Base-by-base conservation (phyloP, 2,888 invertebrate species). In the Monoplex corrugatus region DNA sequence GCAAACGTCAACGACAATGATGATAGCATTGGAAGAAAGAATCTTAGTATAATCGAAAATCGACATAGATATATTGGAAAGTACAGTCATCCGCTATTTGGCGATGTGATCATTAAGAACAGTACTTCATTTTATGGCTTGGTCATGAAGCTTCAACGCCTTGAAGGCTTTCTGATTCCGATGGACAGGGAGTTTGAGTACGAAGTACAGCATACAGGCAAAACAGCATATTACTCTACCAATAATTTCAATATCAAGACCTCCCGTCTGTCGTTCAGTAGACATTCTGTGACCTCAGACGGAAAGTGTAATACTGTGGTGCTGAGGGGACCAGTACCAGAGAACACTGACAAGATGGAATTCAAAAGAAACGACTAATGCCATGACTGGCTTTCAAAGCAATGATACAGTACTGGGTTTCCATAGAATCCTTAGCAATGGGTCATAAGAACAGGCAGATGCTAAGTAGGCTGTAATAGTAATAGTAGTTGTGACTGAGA, bases 171-270 rank as follows among this genome's bases (percentile, higher is more conserved):
- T 43, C 35, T 86, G 28, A 63, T 86, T 2, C 86, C 86, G 1
- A 3, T 28, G 23, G n/a, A n/a, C n/a, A 68, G 23, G 32, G 68
- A 68, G 40, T 32, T 23, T 16, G 40, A 40, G 8, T 86, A 68
- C n/a, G 28, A 43, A 40, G 86, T 86, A 68, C 68, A 16, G 63
- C 68, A 68, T 43, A 68, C 86, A 0, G 86, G 68, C 10, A 40
- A 38, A n/a, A 86, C 86, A n/a, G 86, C 6, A n/a, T 86, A 68
- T 35, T 86, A 86, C 43, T 86, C 86, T n/a, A 16, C 1, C 19
- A 35, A 28, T 28, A 38, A 68, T 35, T 40, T 43, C n/a, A 43
- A 63, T 3, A 43, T 43, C 13, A 6, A 40, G 43, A 23, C 23
- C 10, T 86, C 86, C 40, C 43, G 43, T 28, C 43, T 86, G 68